Base-by-base conservation (phyloP, 2,888 invertebrate species). In the Boloria euphrosyne region DNA sequence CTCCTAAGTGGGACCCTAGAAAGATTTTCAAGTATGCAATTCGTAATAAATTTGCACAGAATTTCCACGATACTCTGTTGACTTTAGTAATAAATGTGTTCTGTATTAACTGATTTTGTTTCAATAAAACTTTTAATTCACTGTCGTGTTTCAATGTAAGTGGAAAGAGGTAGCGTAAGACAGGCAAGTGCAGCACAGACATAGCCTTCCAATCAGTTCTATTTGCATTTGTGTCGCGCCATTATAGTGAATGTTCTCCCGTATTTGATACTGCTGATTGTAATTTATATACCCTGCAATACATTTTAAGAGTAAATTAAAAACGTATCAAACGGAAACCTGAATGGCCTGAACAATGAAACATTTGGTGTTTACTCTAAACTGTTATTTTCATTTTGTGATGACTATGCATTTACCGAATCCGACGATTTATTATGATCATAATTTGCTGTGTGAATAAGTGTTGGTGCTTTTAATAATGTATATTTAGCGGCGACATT, bases 171-270 rank as follows among this genome's bases (percentile, higher is more conserved):
- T 49, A 74, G 68, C 66, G 73, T 71, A 73, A 73, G 71, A 75
- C 79, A 78, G 79, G 70, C 74, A 79, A 79, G 72, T 72, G 72
- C 68, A 70, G 70, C 65, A 70, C 68, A 69, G 57, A 68, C 65
- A 71, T 70, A 65, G 73, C 71, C 71, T 79, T 77, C 80, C 82
- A 86, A 86, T 85, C 84, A 84, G 80, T 78, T 79, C 76, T 83
- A 83, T 86, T 85, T 86, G 79, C 80, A 84, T 83, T 84, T 80
- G 80, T 80, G 82, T 78, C 79, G 80, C 77, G 70, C 78, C 77
- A 83, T 82, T 81, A 81, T 76, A 75, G 78, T 70, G 77, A 79
- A 78, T 22, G 22, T 22, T 78, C 74, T 70, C 71, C 74, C 68
- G 73, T 73, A 72, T 74, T 75, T 74, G 71, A 69, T 69, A 69